These are phyloP conservation scores for Sebastes aleutianus DNA, from an alignment of 2,797 vertebrate species.

Conservation along the genomic window DNA sequence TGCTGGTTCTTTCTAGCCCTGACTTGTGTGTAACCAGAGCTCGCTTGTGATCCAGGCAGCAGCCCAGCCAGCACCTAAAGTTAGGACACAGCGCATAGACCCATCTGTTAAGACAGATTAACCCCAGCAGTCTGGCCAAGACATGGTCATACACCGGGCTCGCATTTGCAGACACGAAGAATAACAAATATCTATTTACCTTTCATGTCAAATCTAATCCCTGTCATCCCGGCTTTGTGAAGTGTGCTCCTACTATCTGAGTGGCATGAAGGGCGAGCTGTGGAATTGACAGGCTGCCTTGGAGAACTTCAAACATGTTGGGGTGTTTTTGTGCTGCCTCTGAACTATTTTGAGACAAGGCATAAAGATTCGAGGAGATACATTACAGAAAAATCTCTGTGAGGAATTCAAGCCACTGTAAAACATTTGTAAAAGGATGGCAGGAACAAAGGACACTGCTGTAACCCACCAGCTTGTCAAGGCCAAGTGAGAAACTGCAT, in stretches of 20 bases:
- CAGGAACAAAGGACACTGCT: conserved; percentile 6
- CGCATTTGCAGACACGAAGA: conserved; percentile 42
- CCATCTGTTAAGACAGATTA: conserved; percentile 69
- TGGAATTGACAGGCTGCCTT: neutral
- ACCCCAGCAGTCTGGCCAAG: conserved; percentile 55
- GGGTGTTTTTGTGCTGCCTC: conserved; percentile 36
- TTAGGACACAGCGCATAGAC: conserved; percentile 62
- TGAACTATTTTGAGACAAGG: conserved; percentile 66
- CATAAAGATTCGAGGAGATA: conserved; percentile 53
- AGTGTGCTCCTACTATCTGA: neutral
- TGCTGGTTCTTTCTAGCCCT: conserved; percentile 24
- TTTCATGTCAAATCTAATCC: conserved; percentile 11
- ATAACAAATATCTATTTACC: conserved; percentile 33
- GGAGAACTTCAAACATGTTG: conserved; percentile 25
- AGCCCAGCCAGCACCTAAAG: conserved; percentile 62
- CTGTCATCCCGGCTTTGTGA: neutral
- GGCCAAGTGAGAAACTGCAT: neutral
- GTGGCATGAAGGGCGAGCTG: neutral
- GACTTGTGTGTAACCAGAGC: conserved; percentile 63
- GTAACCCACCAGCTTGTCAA: neutral
- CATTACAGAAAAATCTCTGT: conserved; percentile 59
- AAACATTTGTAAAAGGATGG: conserved; percentile 23
- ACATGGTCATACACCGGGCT: conserved; percentile 56
- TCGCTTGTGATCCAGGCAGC: conserved; percentile 54
- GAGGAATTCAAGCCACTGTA: conserved; percentile 29